Base-by-base conservation (phyloP, 2,113 vertebrate genomes). In the Camelus bactrianus region DNA sequence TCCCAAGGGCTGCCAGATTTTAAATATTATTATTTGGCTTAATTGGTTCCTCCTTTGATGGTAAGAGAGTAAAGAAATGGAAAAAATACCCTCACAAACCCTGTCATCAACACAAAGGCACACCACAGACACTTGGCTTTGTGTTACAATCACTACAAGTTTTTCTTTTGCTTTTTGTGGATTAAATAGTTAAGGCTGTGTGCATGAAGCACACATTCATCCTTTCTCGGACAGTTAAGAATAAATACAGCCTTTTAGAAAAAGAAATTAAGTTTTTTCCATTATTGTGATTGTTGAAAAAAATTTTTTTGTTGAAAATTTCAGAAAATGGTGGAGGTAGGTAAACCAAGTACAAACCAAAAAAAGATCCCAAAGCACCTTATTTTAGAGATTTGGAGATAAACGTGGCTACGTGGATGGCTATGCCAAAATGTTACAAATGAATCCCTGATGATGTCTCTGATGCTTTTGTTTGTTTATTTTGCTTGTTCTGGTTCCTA, bases 21-120 rank as follows among this genome's bases (percentile, higher is more conserved):
- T 94, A 94, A 95, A 95, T 95, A 94, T 96, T 95, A 85, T 89
- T 94, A 97, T 96, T 96, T 94, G 94, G 26, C 11, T 64, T 97
- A 96, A 97, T 93, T 97, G 67, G 19, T 65, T 83, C 28, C 24
- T 89, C 26, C 58, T 96, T 96, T 81, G 82, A 94, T 83, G 91
- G 58, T 72, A 94, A 95, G 58, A 73, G 48, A 96, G 65, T 48
- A 46, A 80, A 79, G 83, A 87, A 15, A 30, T 35, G 38, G 13
- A 2, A 72, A 42, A 73, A 60, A 65, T 14, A 62, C 28, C 85
- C 73, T 87, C 28, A 84, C 38, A 35, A 82, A 93, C 35, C 67
- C 16, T 54, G 24, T 86, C 52, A 79, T 48, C 60, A 76, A 77
- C 76, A 96, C 81, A 91, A 94, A 84, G 76, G 62, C n/a, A 85